These are phyloP conservation scores for Trichechus manatus DNA, from an alignment of 2,113 vertebrate genomes.

Conservation along the genomic window DNA sequence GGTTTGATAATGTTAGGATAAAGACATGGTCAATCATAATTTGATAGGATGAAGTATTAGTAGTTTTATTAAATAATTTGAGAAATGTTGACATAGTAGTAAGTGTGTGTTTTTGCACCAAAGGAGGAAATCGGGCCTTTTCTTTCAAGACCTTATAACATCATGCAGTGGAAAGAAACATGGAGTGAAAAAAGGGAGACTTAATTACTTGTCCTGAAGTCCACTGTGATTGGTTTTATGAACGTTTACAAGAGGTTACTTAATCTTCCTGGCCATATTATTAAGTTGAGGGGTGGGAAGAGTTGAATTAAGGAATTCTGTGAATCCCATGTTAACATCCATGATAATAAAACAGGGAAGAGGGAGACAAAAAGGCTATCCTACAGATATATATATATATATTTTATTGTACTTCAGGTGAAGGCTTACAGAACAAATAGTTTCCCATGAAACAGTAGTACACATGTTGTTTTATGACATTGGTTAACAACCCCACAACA, in stretches of 20 bases:
- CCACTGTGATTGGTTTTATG: background rate
- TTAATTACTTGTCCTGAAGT: background rate
- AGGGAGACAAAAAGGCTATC: background rate
- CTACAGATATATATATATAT: background rate
- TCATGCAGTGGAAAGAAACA: background rate
- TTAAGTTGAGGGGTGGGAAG: background rate
- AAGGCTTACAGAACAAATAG: too few relatives aligned
- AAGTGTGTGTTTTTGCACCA: background rate
- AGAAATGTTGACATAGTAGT: background rate
- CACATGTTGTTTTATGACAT: too few relatives aligned
- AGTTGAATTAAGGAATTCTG: background rate
- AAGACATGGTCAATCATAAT: background rate
- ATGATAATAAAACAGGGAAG: background rate
- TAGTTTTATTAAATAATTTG: background rate
- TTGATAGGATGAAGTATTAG: background rate
- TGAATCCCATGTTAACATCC: background rate
- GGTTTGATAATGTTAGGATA: background rate
- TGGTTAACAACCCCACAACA: too few relatives aligned
- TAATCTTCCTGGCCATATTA: background rate
- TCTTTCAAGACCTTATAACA: background rate
- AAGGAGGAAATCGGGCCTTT: background rate
- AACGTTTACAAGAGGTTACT: background rate
- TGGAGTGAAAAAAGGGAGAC: background rate
- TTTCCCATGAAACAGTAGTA: too few relatives aligned
- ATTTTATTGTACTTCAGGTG: too few relatives aligned